A percentile compares a stretch with the other conserved stretches of the same genome.
These are phyloP conservation scores for Gonioctena quinquepunctata DNA, from an alignment of 1,140 invertebrate species.

Conservation along the genomic window DNA sequence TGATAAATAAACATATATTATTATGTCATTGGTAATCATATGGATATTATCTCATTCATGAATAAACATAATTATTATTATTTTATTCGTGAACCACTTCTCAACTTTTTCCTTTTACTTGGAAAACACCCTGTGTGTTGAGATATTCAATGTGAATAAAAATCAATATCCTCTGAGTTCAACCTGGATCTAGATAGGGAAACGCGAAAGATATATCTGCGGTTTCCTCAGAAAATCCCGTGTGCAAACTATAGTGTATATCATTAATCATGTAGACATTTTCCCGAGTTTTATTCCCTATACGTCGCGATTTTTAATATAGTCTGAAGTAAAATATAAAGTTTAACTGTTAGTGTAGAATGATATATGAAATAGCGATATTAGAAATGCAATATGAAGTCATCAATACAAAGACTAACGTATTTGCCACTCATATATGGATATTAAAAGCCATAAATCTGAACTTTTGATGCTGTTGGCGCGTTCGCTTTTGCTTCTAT, in stretches of 20 bases:
- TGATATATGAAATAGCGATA: conserved; percentile 31
- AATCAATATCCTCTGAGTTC: too few species aligned
- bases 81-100: too few species aligned
- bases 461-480: conserved; percentile 29
- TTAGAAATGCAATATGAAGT: conserved; percentile 16
- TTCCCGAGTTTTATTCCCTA: not conserved
- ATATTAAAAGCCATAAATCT: conserved; percentile 43
- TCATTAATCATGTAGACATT: conserved; percentile 3
- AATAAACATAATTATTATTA: too few species aligned
- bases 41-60: too few species aligned
- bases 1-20: too few species aligned
- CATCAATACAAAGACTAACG: conserved; percentile 31
- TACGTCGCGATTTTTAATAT: conserved; percentile 20
- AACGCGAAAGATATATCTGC: not conserved
- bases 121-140: too few species aligned
- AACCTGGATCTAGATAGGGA: not conserved
- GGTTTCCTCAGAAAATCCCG: not conserved
- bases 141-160: too few species aligned
- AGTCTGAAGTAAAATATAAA: conserved; percentile 21
- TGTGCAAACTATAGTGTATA: not conserved
- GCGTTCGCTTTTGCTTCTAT: conserved; percentile 22
- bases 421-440: conserved; percentile 33
- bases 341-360: not conserved
- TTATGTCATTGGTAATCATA: too few species aligned
- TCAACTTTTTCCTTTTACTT: too few species aligned